Conservation (phyloP, 2,888 invertebrate genomes). For the Mythimna albipuncta region DNA sequence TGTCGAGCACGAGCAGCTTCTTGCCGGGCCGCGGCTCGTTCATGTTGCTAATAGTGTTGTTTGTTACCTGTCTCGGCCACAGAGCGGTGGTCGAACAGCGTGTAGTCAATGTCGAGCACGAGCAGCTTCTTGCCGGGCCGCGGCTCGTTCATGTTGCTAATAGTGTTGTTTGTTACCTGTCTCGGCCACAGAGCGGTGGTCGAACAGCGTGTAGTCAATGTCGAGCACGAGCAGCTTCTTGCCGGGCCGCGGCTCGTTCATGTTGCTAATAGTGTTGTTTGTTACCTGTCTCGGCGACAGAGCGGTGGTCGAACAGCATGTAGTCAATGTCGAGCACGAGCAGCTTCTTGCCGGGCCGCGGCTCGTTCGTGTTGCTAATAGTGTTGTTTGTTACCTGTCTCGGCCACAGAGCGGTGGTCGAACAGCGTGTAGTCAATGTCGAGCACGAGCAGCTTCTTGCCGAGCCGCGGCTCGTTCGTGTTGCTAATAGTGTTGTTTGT, state of each 20-base stretch:
- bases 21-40: conserved; percentile 96
- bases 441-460: conserved; percentile 97
- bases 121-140: conserved; percentile 96
- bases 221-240: conserved; percentile 98
- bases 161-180: conserved; percentile 86
- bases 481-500: too few species aligned
- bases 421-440: conserved; percentile 99
- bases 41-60: too few species aligned
- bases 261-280: conserved; percentile 69
- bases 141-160: conserved; percentile 92
- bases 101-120: conserved; percentile 99
- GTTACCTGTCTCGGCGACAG: conserved; percentile 95
- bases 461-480: conserved; percentile 95
- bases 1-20: conserved; percentile 97
- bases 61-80: conserved; percentile 94
- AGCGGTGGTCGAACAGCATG: conserved; percentile 98
- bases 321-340: conserved; percentile 99
- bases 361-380: conserved; percentile 92
- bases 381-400: conserved; percentile 90
- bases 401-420: conserved; percentile 98
- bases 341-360: conserved; percentile 96
- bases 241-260: conserved; percentile 94
- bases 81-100: conserved; percentile 98
- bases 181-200: conserved; percentile 98
- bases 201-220: conserved; percentile 99